Percentiles rank a stretch among this genome's conserved stretches.
These are phyloP conservation scores for Papilio aristodemus DNA, from an alignment of 1,140 invertebrate genomes.

Conservation along the genomic window DNA sequence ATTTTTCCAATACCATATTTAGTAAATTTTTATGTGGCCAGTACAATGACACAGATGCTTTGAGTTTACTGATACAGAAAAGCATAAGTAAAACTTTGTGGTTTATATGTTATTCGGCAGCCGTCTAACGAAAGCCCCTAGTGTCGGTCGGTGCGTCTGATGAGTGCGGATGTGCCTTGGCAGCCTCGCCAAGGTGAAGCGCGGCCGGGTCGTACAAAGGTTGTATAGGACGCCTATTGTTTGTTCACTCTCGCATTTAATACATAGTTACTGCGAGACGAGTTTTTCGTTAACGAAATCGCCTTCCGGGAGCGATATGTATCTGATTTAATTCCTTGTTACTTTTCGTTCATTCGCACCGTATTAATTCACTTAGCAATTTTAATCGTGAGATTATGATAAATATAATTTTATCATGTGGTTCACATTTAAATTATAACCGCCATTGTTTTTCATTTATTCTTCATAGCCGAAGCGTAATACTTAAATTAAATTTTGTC, in stretches of 20 bases:
- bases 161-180: slow-evolving; percentile 69
- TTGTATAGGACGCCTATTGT: slow-evolving; percentile 60
- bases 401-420: neutral
- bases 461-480: slow-evolving; percentile 19
- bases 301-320: slow-evolving; percentile 51
- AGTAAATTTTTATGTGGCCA: neutral
- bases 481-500: neutral
- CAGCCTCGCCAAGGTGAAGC: slow-evolving; percentile 56
- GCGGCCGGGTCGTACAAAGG: slow-evolving; percentile 60
- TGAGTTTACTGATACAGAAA: too few species aligned
- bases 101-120: slow-evolving; percentile 28
- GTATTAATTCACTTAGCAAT: slow-evolving; percentile 6
- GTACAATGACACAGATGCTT: too few species aligned
- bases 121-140: slow-evolving; percentile 41
- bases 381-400: slow-evolving; percentile 20
- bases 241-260: slow-evolving; percentile 48
- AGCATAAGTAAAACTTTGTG: neutral
- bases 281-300: slow-evolving; percentile 46
- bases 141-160: slow-evolving; percentile 44
- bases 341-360: slow-evolving; percentile 7
- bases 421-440: slow-evolving; percentile 15
- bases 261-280: slow-evolving; percentile 58
- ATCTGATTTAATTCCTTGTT: slow-evolving; percentile 18
- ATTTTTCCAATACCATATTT: neutral
- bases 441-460: slow-evolving; percentile 17